Conservation (phyloP, 2,113 vertebrate species). For the Macaca fascicularis region T2T-MFA8v1.1 NC_088385.1:73364001-73364500, state of each 20-base stretch:
- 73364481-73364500: conserved; percentile 19
- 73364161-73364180: conserved; percentile 15
- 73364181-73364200: conserved; percentile 56
- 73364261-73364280: conserved; percentile 61
- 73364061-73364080: background rate
- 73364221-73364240: conserved; percentile 45
- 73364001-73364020: background rate
- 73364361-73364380: background rate
- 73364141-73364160: conserved; percentile 53
- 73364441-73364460: conserved; percentile 34
- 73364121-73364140: conserved; percentile 42
- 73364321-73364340: background rate
- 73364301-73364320: background rate
- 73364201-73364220: conserved; percentile 5
- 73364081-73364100: conserved; percentile 11
- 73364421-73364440: conserved; percentile 11
- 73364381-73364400: conserved; percentile 26
- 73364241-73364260: conserved; percentile 53
- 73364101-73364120: conserved; percentile 26
- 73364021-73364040: background rate
- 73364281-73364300: background rate
- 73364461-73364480: conserved; percentile 31
- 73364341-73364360: background rate
- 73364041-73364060: conserved; percentile 14
- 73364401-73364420: background rate